These are phyloP conservation scores for Plemyria rubiginata DNA, from an alignment of 2,888 invertebrate genomes.

Conservation along the genomic window DNA sequence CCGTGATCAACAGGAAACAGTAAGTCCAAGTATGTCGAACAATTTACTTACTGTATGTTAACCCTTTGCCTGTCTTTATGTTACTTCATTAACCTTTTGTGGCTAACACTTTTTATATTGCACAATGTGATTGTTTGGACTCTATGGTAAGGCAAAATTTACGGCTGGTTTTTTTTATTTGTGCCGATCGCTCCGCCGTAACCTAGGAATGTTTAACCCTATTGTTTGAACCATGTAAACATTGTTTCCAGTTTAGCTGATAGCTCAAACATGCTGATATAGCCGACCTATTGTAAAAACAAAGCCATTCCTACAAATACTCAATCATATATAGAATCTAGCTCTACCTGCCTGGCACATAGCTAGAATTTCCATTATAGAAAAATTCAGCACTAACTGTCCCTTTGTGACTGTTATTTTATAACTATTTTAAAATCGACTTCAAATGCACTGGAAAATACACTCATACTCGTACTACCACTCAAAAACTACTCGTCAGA, in stretches of 20 bases:
- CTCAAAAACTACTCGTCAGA: too few species aligned
- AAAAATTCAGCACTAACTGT: constrained; percentile 18
- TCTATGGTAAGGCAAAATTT: constrained; percentile 52
- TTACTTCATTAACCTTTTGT: constrained; percentile 75
- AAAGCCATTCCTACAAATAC: constrained; percentile 35
- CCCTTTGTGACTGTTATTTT: constrained; percentile 4
- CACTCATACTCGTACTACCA: too few species aligned
- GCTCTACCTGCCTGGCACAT: constrained; percentile 44
- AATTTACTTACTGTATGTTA: constrained; percentile 63
- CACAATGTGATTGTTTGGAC: constrained; percentile 66
- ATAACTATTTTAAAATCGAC: too few species aligned
- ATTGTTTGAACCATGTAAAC: constrained; percentile 32
- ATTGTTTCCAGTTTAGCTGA: constrained; percentile 32
- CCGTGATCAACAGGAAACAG: constrained; percentile 90
- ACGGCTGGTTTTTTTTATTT: constrained; percentile 53
- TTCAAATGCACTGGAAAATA: too few species aligned
- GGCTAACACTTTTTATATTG: constrained; percentile 74
- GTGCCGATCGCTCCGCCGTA: constrained; percentile 48
- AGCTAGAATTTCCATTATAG: constrained; percentile 20
- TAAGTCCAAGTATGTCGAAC: constrained; percentile 87
- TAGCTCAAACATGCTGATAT: constrained; percentile 33
- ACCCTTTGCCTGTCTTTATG: constrained; percentile 71
- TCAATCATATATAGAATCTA: constrained; percentile 41
- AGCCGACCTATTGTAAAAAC: constrained; percentile 26
- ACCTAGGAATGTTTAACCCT: constrained; percentile 51